phyloP scores from a whole-genome alignment of 2,113 vertebrate genomes.

The Alces alces region DNA sequence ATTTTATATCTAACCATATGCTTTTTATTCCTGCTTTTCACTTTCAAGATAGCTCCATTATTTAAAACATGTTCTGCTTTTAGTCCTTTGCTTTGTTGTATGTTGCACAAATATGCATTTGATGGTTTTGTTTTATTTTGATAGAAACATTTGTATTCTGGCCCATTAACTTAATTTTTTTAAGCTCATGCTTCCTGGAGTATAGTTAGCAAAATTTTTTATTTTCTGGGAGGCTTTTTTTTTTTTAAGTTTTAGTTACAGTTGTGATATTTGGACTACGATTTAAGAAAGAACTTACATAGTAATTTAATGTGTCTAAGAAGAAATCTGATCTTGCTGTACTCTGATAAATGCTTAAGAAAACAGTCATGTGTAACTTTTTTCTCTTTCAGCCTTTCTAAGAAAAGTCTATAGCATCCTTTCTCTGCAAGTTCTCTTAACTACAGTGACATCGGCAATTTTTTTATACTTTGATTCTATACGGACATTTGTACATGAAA shows the following conservation, averaged over 20 bases:
- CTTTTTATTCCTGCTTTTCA: slow-evolving; percentile 20
- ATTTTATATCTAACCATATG: not conserved
- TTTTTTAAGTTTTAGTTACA: not conserved
- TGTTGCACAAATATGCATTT: not conserved
- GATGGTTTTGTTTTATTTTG: slow-evolving; percentile 13
- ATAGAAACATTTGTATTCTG: slow-evolving; percentile 10
- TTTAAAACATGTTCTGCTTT: not conserved
- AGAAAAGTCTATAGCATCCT: slow-evolving; percentile 95
- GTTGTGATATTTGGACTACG: not conserved
- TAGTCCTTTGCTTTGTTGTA: not conserved
- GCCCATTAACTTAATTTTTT: slow-evolving; percentile 21
- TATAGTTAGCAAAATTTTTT: not conserved
- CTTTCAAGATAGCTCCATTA: not conserved
- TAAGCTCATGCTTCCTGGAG: not conserved
- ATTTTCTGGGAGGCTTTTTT: not conserved
- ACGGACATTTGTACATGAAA: slow-evolving; percentile 88
- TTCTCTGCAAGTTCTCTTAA: slow-evolving; percentile 91
- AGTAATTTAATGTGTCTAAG: slow-evolving; percentile 16
- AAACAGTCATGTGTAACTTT: slow-evolving; percentile 7
- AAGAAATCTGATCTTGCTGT: slow-evolving; percentile 5
- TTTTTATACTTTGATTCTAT: slow-evolving; percentile 89
- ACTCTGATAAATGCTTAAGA: not conserved
- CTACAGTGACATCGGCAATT: slow-evolving; percentile 86
- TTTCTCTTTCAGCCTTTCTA: slow-evolving; percentile 86
- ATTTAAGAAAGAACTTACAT: not conserved